A percentile compares a stretch with the other conserved stretches of the same genome.
phyloP scores from a whole-genome alignment of 2,888 invertebrate genomes.

The Archaeoteleia sp. region DNA sequence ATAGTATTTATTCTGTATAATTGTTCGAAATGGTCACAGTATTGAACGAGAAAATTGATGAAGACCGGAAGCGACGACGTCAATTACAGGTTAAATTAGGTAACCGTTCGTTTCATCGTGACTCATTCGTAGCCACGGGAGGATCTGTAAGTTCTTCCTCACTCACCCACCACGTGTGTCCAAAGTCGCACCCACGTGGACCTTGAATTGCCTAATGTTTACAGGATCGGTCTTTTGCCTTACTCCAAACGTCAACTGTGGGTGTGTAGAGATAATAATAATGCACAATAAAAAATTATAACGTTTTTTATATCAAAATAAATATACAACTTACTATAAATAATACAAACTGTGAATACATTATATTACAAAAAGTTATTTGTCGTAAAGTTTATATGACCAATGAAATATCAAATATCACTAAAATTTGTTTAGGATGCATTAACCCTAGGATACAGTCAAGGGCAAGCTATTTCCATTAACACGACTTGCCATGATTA shows the following conservation, averaged over 20 bases:
- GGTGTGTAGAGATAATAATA: background rate
- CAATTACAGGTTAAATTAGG: conserved; percentile 50
- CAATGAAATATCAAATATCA: no score
- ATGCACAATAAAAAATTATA: background rate
- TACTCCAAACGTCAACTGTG: background rate
- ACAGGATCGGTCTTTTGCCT: conserved; percentile 12
- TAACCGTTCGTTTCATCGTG: conserved; percentile 32
- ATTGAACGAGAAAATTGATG: conserved; percentile 31
- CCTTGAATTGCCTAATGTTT: conserved; percentile 43
- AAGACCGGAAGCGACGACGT: conserved; percentile 27
- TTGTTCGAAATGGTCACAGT: conserved; percentile 23
- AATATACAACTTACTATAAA: no score
- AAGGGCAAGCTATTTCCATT: no score
- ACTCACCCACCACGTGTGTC: conserved; percentile 38
- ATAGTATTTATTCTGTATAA: background rate
- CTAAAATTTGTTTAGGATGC: no score
- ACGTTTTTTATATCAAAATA: no score
- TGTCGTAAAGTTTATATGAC: no score
- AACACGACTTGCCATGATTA: no score
- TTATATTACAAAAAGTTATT: no score
- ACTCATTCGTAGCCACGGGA: conserved; percentile 31
- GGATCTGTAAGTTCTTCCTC: conserved; percentile 15
- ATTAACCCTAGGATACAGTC: no score
- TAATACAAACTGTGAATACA: no score
- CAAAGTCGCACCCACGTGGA: conserved; percentile 38